A percentile compares a stretch with the other conserved stretches of the same genome.
Evolutionary conservation across 1,140 invertebrate species (phyloP).

Genomic region (Nasonia giraulti): DNA sequence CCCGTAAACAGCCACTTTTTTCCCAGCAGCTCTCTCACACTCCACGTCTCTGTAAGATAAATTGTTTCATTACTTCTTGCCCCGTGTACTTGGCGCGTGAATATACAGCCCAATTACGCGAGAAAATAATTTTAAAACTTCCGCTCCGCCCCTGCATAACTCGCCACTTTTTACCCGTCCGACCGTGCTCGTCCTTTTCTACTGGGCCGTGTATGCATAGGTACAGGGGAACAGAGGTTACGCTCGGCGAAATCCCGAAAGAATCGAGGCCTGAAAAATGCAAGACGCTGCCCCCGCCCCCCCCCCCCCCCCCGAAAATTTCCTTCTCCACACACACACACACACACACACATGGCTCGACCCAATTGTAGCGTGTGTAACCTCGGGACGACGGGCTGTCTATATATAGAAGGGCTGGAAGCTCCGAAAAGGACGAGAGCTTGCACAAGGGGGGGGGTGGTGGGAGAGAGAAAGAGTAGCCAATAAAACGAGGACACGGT

Average conservation of each 20-base stretch:
- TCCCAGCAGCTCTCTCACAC: too few relatives aligned
- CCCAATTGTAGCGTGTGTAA: background rate
- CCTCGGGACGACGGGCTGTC: background rate
- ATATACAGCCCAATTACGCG: background rate
- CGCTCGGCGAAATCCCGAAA: too few relatives aligned
- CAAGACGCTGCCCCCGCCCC: too few relatives aligned
- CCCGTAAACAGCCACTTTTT: background rate
- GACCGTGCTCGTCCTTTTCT: too few relatives aligned
- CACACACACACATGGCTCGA: background rate
- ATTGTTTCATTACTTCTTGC: background rate
- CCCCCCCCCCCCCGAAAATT: background rate
- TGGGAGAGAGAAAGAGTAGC: background rate
- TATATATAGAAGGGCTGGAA: background rate
- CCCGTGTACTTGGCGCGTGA: background rate
- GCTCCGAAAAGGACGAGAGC: background rate
- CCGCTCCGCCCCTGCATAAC: too few relatives aligned
- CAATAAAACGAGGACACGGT: background rate
- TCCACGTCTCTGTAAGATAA: background rate
- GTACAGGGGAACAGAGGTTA: too few relatives aligned
- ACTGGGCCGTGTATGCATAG: too few relatives aligned
- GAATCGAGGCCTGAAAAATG: too few relatives aligned
- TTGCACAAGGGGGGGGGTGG: background rate
- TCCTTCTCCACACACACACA: background rate
- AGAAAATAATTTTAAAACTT: background rate
- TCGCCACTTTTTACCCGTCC: too few relatives aligned